These are phyloP conservation scores for Apodemus agrarius DNA, from an alignment of 2,797 vertebrate genomes.

Conservation along the genomic window DNA sequence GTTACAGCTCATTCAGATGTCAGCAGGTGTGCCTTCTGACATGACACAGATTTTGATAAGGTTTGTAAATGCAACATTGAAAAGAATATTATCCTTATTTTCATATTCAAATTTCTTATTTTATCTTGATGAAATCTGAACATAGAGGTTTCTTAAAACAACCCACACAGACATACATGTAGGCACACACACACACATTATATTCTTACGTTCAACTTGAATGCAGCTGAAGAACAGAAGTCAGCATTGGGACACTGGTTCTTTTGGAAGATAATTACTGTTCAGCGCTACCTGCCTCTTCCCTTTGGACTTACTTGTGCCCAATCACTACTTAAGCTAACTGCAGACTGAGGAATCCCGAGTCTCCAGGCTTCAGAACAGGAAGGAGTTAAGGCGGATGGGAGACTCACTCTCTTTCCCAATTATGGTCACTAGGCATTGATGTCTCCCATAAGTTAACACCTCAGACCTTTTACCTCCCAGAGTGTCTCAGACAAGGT, in stretches of 20 bases:
- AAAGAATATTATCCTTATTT: neutral
- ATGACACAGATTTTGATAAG: neutral
- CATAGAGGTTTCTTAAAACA: slow-evolving; percentile 1
- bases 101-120: slow-evolving; percentile 2
- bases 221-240: neutral
- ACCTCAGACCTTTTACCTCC: neutral
- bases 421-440: neutral
- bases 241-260: neutral
- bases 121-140: neutral
- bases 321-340: neutral
- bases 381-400: neutral
- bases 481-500: neutral
- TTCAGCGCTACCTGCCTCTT: neutral
- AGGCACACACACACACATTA: too few relatives aligned
- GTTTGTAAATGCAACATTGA: neutral
- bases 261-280: neutral
- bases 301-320: neutral
- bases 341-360: too few relatives aligned
- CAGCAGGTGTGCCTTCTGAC: neutral
- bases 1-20: neutral
- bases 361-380: neutral
- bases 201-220: neutral
- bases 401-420: too few relatives aligned
- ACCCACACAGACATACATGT: neutral
- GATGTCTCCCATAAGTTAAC: neutral